A percentile compares a stretch with the other conserved stretches of the same genome.
These are phyloP conservation scores for Urocolius indicus DNA, from an alignment of 2,113 vertebrate genomes.

Conservation along the genomic window DNA sequence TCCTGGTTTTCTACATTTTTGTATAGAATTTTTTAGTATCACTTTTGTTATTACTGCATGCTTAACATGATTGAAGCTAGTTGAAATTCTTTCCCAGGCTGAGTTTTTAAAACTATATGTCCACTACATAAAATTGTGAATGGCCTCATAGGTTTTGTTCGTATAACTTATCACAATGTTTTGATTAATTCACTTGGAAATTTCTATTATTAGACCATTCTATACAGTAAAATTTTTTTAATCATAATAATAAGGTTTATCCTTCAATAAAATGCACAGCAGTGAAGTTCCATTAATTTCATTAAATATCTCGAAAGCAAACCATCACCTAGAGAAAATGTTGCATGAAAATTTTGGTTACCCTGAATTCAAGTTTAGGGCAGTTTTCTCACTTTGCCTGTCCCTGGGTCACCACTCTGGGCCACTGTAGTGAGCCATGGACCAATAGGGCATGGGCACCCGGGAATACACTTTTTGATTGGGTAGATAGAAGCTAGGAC, in stretches of 20 bases:
- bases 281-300: not conserved
- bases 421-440: not conserved
- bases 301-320: not conserved
- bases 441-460: not conserved
- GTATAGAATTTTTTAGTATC: not conserved
- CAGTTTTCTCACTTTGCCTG: not conserved
- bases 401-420: not conserved
- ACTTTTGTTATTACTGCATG: not conserved
- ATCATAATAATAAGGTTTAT: not conserved
- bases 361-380: not conserved
- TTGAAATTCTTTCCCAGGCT: not conserved
- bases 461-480: not conserved
- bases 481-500: not conserved
- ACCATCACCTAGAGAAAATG: not conserved
- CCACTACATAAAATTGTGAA: not conserved
- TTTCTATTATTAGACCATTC: not conserved
- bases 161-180: not conserved
- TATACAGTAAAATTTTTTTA: not conserved
- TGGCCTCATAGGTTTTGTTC: not conserved
- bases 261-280: not conserved
- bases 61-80: not conserved
- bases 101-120: not conserved
- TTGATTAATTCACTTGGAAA: not conserved
- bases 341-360: not conserved
- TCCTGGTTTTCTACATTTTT: not conserved